A percentile compares a stretch with the other conserved stretches of the same genome.
phyloP scores from a whole-genome alignment of 2,797 vertebrate species.

The Hippocampus kuda region DNA sequence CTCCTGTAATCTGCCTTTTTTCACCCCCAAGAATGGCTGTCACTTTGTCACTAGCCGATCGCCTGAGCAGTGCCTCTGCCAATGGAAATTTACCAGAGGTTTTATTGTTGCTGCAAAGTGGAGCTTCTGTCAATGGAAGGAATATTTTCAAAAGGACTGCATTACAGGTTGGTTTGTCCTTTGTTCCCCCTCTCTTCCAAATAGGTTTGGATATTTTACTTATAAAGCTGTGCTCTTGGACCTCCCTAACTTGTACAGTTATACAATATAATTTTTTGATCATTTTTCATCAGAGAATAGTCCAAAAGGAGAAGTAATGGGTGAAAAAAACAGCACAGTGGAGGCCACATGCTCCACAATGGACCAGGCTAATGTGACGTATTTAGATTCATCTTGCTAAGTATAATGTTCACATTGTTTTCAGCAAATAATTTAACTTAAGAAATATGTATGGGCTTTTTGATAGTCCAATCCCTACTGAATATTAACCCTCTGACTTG shows the following conservation, averaged over 20 bases:
- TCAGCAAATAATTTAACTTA: not conserved
- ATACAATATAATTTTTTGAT: not conserved
- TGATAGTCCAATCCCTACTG: not conserved
- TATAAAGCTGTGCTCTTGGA: not conserved
- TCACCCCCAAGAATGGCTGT: slow-evolving; percentile 67
- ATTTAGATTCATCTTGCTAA: not conserved
- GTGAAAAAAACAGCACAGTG: not conserved
- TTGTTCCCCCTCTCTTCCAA: not conserved
- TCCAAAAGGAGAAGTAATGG: not conserved
- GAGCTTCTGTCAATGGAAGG: slow-evolving; percentile 78
- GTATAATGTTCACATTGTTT: not conserved
- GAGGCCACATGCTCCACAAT: not conserved
- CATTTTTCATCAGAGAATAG: not conserved
- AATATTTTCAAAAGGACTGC: slow-evolving; percentile 82
- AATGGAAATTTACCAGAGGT: slow-evolving; percentile 73
- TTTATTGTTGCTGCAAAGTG: slow-evolving; percentile 70
- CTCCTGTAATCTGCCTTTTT: slow-evolving; percentile 44
- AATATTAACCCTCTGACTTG: not conserved
- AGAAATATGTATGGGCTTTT: not conserved
- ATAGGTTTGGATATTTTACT: not conserved
- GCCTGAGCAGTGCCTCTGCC: slow-evolving; percentile 82
- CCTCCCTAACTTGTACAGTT: not conserved
- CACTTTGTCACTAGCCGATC: slow-evolving; percentile 59
- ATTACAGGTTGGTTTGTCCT: slow-evolving; percentile 81
- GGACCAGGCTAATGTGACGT: not conserved